These are phyloP conservation scores for Euphonia xanthogaster DNA, from an alignment of 2,797 vertebrate species.

Conservation along the genomic window DNA sequence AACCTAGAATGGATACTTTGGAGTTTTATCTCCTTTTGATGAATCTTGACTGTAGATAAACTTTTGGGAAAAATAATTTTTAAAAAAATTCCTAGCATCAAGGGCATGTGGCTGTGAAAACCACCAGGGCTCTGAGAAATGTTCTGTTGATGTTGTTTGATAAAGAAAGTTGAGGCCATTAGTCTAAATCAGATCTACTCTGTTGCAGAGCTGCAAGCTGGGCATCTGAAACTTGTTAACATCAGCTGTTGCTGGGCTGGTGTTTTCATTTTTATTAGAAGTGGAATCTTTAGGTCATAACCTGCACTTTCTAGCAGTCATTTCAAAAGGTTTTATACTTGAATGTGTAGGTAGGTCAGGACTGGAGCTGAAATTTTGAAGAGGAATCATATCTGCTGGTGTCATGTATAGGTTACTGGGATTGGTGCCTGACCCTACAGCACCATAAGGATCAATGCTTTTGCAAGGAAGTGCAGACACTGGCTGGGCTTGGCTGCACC, in stretches of 20 bases:
- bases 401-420: not conserved
- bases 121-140: not conserved
- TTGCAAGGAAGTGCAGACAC: not conserved
- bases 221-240: conserved; percentile 26
- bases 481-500: not conserved
- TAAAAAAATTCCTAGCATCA: not conserved
- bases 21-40: not conserved
- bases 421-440: not conserved
- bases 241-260: not conserved
- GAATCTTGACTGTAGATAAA: not conserved
- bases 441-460: not conserved
- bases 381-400: not conserved
- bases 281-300: not conserved
- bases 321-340: not conserved
- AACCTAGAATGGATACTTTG: not conserved
- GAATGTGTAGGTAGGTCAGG: not conserved
- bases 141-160: not conserved
- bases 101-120: not conserved
- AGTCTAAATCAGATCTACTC: not conserved
- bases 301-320: not conserved
- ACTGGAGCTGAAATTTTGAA: not conserved
- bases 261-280: not conserved
- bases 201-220: not conserved
- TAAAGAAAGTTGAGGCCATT: not conserved
- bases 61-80: not conserved